Conservation (phyloP, 2,888 invertebrate species). For the Galerucella calmariensis region DNA sequence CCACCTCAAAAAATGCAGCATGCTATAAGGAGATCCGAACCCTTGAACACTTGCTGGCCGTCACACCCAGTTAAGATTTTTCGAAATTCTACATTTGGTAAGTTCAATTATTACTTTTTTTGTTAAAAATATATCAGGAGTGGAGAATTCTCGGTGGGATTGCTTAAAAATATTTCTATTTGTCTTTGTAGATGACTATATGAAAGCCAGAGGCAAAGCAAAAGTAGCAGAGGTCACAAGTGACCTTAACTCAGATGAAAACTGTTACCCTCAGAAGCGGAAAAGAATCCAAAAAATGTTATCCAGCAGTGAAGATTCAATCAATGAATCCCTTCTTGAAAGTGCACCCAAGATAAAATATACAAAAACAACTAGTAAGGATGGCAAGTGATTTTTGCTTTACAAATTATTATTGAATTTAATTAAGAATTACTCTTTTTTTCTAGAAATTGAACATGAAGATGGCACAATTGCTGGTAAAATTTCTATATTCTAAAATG, state of each 20-base stretch:
- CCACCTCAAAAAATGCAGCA: too few relatives aligned
- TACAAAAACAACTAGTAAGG: too few relatives aligned
- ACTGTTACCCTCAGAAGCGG: slow-evolving; percentile 8
- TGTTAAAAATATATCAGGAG: slow-evolving; percentile 3
- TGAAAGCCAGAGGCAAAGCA: slow-evolving; percentile 15
- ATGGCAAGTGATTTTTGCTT: too few relatives aligned
- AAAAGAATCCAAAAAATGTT: slow-evolving; percentile 32
- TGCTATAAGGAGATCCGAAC: too few relatives aligned
- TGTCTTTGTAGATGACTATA: slow-evolving; percentile 35
- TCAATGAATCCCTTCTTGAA: slow-evolving; percentile 19
- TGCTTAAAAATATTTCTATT: slow-evolving; percentile 6
- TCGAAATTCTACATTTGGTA: slow-evolving; percentile 36
- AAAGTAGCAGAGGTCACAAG: slow-evolving; percentile 32
- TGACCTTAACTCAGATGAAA: slow-evolving; percentile 23
- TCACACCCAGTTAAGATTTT: slow-evolving; percentile 35
- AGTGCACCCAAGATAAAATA: too few relatives aligned
- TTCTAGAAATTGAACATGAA: too few relatives aligned
- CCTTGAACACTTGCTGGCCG: too few relatives aligned
- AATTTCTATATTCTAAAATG: too few relatives aligned
- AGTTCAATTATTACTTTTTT: slow-evolving; percentile 12
- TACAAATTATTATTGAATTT: too few relatives aligned
- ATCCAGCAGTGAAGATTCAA: slow-evolving; percentile 34
- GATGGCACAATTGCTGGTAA: too few relatives aligned
- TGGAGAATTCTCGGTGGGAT: too few relatives aligned
- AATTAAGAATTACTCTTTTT: too few relatives aligned